Evolutionary conservation across 2,113 vertebrate genomes (phyloP), one percentile per base, ranked within the genome.

Genomic region (Pantherophis guttatus): DNA sequence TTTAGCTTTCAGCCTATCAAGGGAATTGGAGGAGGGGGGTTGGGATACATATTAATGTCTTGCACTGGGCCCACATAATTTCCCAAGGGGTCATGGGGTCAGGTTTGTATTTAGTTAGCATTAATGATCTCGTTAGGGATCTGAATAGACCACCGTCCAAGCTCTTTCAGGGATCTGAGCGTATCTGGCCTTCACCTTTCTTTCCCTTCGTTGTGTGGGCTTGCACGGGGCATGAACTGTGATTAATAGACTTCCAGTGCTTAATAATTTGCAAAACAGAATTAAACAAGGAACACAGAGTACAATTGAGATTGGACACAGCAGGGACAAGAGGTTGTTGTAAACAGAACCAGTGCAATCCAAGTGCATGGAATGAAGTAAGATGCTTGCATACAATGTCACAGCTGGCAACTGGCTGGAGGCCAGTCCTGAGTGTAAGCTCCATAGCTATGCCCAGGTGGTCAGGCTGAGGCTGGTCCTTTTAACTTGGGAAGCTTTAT

Each of bases 191-290:
- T 97, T 97, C 97, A 96, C 97, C 98, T 97, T 96, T 94, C 97
- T 95, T 96, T 96, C 96, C 96, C 97, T 98, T 97, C 98, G 97
- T 97, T 98, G 98, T 98, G 98, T 98, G 98, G 98, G 98, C 98
- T 98, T 98, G 97, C 98, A 97, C 93, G 95, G 98, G 97, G 98
- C 93, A 89, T 98, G 98, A 99, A 98, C 98, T 98, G 98, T 98
- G 98, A 98, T 98, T 98, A 98, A 98, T 98, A 97, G 98, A 98
- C 98, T 98, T 98, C 98, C 98, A 98, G 98, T 97, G 98, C 98
- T 98, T 98, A 98, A 98, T 98, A 98, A 98, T 98, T 98, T 98
- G 98, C 98, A 98, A 98, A 98, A 98, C 98, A 98, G 98, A 97
- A 98, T 98, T 98, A 98, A 98, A 98, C 98, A 98, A 98, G 98